Base-by-base conservation (phyloP, 1,140 invertebrate genomes). In the Diprion similis region DNA sequence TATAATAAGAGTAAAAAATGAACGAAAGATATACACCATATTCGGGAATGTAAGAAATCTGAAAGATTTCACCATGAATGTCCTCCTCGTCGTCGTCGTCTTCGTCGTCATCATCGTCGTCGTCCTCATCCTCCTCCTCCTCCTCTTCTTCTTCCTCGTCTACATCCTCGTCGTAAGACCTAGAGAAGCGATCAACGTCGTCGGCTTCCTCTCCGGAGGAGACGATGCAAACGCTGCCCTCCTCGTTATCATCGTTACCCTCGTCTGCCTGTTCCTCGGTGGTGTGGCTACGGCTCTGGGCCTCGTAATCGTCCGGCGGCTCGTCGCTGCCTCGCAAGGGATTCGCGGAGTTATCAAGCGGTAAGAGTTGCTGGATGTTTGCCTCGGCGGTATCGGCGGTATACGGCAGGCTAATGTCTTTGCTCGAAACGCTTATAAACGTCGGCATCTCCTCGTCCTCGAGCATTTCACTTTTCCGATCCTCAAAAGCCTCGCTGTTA, bases 361-460 rank as follows among this genome's bases (percentile, higher is more conserved):
- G 84, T 79, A 13, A 72, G 77, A 37, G 24, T 13, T 15, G 51
- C n/a, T 59, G 11, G 51, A 59, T 13, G 51, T 59, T 59, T 37
- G 2, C 18, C 71, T 80, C 0, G 78, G 78, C 0, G 73, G 73
- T n/a, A 76, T 81, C 0, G 80, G 69, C 64, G 0, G 15, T 19
- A 19, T 18, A 68, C 17, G 18, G 17, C 10, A 45, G 37, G 18
- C 66, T 68, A 15, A 45, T 18, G 18, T 68, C 18, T 68, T 45
- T 68, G 70, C 73, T 76, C 2, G 78, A 77, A 1, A 83, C 59
- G 59, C 81, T 85, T 15, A 82, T 80, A 18, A 80, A 85, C 9
- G 81, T 81, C 10, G 85, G 85, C 85, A 86, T 86, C 73, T 86
- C 84, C 70, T 87, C 84, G 19, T 87, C 83, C 47, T 87, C 85